Percentiles rank a stretch among this genome's conserved stretches.
phyloP scores from a whole-genome alignment of 2,888 invertebrate genomes.

The Galerucella nymphaeae region DNA sequence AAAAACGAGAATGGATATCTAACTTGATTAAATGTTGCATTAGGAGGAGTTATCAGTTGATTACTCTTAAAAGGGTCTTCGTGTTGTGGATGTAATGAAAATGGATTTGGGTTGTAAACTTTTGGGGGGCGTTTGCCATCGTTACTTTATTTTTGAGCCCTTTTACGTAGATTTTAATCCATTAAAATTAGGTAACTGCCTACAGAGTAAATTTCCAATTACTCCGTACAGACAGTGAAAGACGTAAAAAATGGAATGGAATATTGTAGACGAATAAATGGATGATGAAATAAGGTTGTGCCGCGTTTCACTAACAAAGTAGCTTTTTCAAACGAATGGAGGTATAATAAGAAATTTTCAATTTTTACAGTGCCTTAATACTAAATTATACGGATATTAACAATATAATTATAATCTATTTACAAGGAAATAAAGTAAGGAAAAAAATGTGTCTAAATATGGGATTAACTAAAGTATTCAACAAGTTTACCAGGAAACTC shows the following conservation, averaged over 20 bases:
- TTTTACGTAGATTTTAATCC: conserved; percentile 7
- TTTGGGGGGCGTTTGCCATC: conserved; percentile 6
- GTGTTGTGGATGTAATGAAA: conserved; percentile 34
- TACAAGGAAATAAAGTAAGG: too few relatives aligned
- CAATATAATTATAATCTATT: too few relatives aligned
- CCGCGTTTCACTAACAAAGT: too few relatives aligned
- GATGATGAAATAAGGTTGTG: too few relatives aligned
- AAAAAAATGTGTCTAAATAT: too few relatives aligned
- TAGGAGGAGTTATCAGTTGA: conserved; percentile 57
- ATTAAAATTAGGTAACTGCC: background rate
- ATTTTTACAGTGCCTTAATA: too few relatives aligned
- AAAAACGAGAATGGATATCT: conserved; percentile 31
- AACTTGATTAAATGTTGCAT: conserved; percentile 57
- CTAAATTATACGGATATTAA: too few relatives aligned
- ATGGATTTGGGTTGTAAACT: conserved; percentile 24
- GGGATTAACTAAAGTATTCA: too few relatives aligned
- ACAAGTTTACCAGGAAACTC: too few relatives aligned
- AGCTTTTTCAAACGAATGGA: too few relatives aligned
- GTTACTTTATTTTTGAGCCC: conserved; percentile 12
- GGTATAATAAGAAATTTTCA: too few relatives aligned
- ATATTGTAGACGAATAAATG: too few relatives aligned
- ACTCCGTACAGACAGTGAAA: background rate
- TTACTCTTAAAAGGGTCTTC: conserved; percentile 42
- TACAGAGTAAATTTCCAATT: background rate
- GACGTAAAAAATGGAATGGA: background rate